Evolutionary conservation across 1,140 invertebrate species (phyloP).

Genomic region (Palaemon carinicauda): DNA sequence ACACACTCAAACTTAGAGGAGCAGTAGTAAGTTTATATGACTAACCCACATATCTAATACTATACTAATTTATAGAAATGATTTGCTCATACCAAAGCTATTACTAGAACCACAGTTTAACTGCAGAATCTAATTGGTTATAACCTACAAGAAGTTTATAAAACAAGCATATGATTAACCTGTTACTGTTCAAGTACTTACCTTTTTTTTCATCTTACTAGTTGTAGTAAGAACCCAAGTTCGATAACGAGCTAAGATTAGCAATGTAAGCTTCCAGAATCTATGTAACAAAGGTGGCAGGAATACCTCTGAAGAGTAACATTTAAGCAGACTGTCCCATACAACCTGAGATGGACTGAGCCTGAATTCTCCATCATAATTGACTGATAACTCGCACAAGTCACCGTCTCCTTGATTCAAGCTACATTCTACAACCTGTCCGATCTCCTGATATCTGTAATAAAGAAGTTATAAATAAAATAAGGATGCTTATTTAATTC

Average conservation of each 20-base stretch:
- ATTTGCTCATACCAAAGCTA: no score
- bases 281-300: constrained; percentile 76
- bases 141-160: neutral
- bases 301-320: constrained; percentile 80
- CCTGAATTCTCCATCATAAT: neutral
- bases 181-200: no score
- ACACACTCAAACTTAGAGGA: no score
- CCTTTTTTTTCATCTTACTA: constrained; percentile 14
- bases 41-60: no score
- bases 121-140: neutral
- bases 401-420: constrained; percentile 62
- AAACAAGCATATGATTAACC: neutral
- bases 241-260: constrained; percentile 79
- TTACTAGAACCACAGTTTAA: no score
- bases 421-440: constrained; percentile 63
- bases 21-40: no score
- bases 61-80: no score
- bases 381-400: neutral
- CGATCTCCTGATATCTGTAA: constrained; percentile 51
- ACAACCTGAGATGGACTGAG: constrained; percentile 62
- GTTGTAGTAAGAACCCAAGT: constrained; percentile 71
- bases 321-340: constrained; percentile 65
- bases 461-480: neutral
- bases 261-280: constrained; percentile 88
- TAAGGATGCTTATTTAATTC: no score